Evolutionary conservation across 1,140 invertebrate species (phyloP).

Genomic region (Caenorhabditis inopinata): DNA sequence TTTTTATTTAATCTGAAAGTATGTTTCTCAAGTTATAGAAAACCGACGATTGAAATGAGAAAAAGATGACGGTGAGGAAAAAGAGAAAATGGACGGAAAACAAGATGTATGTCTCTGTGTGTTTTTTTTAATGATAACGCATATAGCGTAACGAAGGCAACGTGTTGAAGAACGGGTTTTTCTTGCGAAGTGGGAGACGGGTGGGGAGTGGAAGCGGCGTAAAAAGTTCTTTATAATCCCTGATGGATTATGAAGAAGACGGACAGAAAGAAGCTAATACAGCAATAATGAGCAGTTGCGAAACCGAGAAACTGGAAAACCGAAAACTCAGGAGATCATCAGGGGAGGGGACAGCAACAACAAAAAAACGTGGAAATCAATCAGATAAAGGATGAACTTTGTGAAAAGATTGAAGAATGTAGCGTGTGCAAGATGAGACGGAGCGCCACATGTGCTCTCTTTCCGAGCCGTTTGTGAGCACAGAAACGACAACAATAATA

Average conservation of each 20-base stretch:
- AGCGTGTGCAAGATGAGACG: neutral
- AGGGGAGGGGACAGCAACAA: neutral
- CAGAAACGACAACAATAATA: constrained; percentile 1
- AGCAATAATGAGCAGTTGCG: no score
- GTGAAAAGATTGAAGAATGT: neutral
- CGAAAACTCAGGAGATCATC: neutral
- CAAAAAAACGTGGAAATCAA: neutral
- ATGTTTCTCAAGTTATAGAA: no score
- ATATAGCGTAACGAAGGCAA: neutral
- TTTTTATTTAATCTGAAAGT: no score
- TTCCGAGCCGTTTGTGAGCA: no score
- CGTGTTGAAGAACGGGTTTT: neutral
- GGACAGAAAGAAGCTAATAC: neutral
- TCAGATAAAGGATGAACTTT: constrained; percentile 7
- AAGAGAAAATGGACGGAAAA: neutral
- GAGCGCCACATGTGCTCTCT: neutral
- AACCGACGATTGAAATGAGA: neutral
- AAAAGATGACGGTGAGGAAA: neutral
- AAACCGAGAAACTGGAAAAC: neutral
- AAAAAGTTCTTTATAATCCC: constrained; percentile 2
- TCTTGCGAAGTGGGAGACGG: neutral
- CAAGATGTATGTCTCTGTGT: neutral
- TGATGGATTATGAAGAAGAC: neutral
- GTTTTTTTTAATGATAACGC: neutral
- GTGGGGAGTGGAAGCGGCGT: neutral